Percentiles rank a stretch among this genome's conserved stretches.
phyloP scores from a whole-genome alignment of 1,140 invertebrate species.

The Drosophila chauvacae region DNA sequence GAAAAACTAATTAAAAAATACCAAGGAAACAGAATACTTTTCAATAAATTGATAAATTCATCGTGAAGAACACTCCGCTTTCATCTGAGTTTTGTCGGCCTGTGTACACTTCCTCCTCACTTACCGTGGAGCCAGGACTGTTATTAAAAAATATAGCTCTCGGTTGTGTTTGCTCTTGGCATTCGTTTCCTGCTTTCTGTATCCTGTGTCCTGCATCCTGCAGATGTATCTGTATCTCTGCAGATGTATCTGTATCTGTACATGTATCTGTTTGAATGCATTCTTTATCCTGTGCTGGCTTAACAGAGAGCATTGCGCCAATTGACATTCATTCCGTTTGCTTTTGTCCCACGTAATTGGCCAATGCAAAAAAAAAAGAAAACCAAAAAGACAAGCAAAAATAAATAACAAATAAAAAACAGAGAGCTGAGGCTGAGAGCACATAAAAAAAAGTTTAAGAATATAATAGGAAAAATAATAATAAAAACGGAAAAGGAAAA shows the following conservation, averaged over 20 bases:
- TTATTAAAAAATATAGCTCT: conserved; percentile 55
- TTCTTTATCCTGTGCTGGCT: conserved; percentile 33
- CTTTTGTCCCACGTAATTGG: conserved; percentile 54
- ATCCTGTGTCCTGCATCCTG: conserved; percentile 1
- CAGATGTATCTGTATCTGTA: conserved; percentile 4
- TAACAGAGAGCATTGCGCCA: conserved; percentile 30
- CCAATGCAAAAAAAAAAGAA: conserved; percentile 26
- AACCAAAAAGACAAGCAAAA: neutral
- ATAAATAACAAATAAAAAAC: neutral
- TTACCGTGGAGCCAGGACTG: neutral
- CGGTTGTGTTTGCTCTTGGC: conserved; percentile 11
- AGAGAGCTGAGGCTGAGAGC: neutral
- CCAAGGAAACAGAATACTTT: neutral
- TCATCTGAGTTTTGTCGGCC: neutral
- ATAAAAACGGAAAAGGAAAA: neutral
- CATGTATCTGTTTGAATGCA: conserved; percentile 25
- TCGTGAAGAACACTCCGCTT: too few species aligned
- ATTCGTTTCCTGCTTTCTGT: conserved; percentile 8
- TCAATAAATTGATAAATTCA: neutral
- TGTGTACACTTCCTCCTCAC: neutral
- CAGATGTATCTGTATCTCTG: conserved; percentile 5
- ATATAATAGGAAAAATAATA: neutral
- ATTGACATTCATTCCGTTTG: conserved; percentile 57
- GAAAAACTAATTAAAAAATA: too few species aligned
- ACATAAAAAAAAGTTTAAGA: neutral